Evolutionary conservation across 2,888 invertebrate species (phyloP), one percentile per base, ranked within the genome.

Genomic region (Chouioia cunea): DNA sequence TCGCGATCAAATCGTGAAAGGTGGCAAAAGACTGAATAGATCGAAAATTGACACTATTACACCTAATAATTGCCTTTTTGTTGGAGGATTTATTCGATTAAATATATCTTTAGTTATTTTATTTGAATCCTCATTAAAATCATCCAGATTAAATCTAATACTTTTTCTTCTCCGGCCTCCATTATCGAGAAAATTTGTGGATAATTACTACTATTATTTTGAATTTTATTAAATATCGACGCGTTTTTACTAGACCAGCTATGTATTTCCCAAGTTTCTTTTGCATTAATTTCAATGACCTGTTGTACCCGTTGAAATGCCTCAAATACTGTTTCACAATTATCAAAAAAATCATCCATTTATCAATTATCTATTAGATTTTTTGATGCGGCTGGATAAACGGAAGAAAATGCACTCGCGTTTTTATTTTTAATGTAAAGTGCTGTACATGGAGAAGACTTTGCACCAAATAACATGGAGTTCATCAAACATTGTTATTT

Each of bases 281-380:
- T 15, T 12, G 23, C 18, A 48, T 76, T 74, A 1, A 76, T 69
- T 18, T 73, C 47, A 0, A 50, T 70, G 0, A 76, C 73, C 16
- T 77, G 50, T 14, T 8, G 6, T 16, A 74, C 67, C 14, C 78
- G 16, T 0, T 22, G 15, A 1, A 23, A 47, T 0, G 79, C 79
- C 62, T 74, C 71, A 14, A 46, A 15, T 0, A 72, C 67, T 6
- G 75, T 65, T 43, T 77, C 74, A 2, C 75, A 56, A 23, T 68
- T 74, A 44, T 65, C 68, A 6, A 75, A 47, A 62, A 70, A 75
- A 20, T 75, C 75, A 16, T 78, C 78, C 46, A 80, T 76, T 53
- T 79, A 82, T 65, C 76, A 76, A 4, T 77, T 74, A 1, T 73
- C 36, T 58, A 75, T 67, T 14, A 81, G 76, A 0, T 78, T 76